Base-by-base conservation (phyloP, 2,797 vertebrate genomes). In the Ammospiza maritima region DNA sequence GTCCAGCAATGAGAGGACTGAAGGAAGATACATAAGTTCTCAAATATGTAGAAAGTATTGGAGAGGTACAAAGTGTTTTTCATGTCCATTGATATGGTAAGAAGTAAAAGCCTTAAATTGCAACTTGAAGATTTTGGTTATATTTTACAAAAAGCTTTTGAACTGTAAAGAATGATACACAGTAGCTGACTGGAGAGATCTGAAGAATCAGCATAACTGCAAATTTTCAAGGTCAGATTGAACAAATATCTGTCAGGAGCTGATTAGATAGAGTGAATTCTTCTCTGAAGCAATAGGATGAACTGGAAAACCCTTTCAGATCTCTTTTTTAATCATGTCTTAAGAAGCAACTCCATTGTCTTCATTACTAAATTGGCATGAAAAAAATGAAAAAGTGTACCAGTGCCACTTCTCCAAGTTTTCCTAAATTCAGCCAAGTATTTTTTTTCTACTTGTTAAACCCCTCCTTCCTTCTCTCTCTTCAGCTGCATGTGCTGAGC, bases 211-310 rank as follows among this genome's bases (percentile, higher is more conserved):
- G 26, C 40, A 21, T 45, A 70, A 66, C 44, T 73, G 64, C 64
- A 85, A 62, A 76, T 79, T 93, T 93, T 76, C 67, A 85, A 92
- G 77, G 78, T 87, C 78, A 87, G 15, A 32, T 76, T 69, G 36
- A 81, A 72, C 27, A 96, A 88, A 18, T 93, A 65, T n/a, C 57
- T 75, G 21, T 47, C 86, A 86, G 76, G n/a, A 94, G 8, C 54
- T 93, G 77, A 81, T 94, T 75, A 91, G 62, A 57, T 71, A 69
- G 62, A 88, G 54, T 40, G 44, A 38, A 40, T 86, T 86, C 54
- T 90, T 32, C 70, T 88, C 66, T 90, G 76, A 86, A 89, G n/a
- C 73, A 94, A 86, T 44, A 76, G 12, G 25, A 85, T 76, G 67
- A 92, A 87, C 32, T 80, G 67, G 44, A 90, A 87, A 76, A 85